Evolutionary conservation across 2,888 invertebrate genomes (phyloP).

Genomic region (Meta bourneti): DNA sequence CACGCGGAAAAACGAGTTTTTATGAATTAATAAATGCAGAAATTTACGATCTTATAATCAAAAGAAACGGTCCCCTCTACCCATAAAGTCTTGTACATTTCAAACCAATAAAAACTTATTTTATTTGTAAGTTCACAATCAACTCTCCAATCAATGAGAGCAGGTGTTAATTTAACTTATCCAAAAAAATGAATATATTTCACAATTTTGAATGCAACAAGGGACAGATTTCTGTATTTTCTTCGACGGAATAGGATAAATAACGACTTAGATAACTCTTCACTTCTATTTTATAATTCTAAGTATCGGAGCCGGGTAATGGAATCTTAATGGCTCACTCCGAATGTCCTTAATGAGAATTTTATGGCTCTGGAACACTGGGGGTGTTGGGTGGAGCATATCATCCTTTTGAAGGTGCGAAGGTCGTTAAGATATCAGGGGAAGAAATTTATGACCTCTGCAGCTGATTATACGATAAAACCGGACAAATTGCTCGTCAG

Average conservation of each 20-base stretch:
- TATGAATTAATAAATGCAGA: no score
- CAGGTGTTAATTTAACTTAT: no score
- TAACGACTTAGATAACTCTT: background rate
- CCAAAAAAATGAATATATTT: no score
- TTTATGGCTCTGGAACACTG: slow-evolving; percentile 46
- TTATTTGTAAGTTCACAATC: no score
- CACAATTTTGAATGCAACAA: background rate
- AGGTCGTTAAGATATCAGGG: slow-evolving; percentile 29
- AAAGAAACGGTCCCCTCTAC: no score
- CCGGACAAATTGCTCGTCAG: slow-evolving; percentile 17
- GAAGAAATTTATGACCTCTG: slow-evolving; percentile 31
- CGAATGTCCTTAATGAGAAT: slow-evolving; percentile 59
- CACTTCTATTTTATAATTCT: slow-evolving; percentile 12
- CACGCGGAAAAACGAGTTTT: no score
- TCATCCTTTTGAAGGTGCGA: slow-evolving; percentile 54
- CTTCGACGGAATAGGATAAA: background rate
- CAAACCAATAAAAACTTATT: no score
- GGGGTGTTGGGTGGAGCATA: slow-evolving; percentile 27
- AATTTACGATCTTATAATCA: no score
- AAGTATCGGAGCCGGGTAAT: slow-evolving; percentile 33
- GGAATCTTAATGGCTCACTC: slow-evolving; percentile 64
- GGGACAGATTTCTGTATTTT: background rate
- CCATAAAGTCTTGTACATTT: no score
- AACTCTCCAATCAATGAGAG: no score
- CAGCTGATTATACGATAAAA: slow-evolving; percentile 43